Evolutionary conservation across 1,140 invertebrate genomes (phyloP).

Genomic region (Diploscapter pachys): DNA sequence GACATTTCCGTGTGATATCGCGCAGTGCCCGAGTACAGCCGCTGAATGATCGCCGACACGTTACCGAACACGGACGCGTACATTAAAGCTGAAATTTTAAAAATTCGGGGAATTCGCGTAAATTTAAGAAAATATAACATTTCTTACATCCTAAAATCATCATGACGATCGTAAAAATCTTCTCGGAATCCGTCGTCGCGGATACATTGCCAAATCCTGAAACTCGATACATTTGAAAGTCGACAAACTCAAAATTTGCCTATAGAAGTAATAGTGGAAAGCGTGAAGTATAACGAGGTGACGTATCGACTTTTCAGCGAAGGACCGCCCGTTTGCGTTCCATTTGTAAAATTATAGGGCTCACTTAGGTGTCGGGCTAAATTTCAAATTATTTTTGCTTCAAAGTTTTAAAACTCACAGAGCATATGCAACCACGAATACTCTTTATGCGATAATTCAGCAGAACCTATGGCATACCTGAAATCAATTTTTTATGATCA

Average conservation of each 20-base stretch:
- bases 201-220: conserved; percentile 99
- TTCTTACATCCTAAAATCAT: conserved; percentile 81
- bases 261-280: conserved; percentile 90
- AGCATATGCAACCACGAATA: conserved; percentile 59
- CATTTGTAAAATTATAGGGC: conserved; percentile 51
- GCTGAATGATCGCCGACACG: conserved; percentile 95
- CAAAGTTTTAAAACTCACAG: conserved; percentile 29
- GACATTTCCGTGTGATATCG: conserved; percentile 95
- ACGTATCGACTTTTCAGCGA: conserved; percentile 60
- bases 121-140: too few species aligned
- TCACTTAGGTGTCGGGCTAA: conserved; percentile 50
- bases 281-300: conserved; percentile 98
- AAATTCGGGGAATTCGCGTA: too few species aligned
- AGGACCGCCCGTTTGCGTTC: conserved; percentile 58
- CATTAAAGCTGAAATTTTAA: conserved; percentile 77
- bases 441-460: conserved; percentile 73
- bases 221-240: conserved; percentile 11
- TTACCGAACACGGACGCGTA: conserved; percentile 99
- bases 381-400: conserved; percentile 2
- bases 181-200: conserved; percentile 97
- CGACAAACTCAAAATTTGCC: conserved; percentile 14
- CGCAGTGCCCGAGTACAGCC: conserved; percentile 92
- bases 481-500: too few species aligned
- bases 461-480: conserved; percentile 86
- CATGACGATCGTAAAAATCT: conserved; percentile 94